Evolutionary conservation across 2,888 invertebrate species (phyloP), one percentile per base, ranked within the genome.

Genomic region (Hyposoter didymator): DNA sequence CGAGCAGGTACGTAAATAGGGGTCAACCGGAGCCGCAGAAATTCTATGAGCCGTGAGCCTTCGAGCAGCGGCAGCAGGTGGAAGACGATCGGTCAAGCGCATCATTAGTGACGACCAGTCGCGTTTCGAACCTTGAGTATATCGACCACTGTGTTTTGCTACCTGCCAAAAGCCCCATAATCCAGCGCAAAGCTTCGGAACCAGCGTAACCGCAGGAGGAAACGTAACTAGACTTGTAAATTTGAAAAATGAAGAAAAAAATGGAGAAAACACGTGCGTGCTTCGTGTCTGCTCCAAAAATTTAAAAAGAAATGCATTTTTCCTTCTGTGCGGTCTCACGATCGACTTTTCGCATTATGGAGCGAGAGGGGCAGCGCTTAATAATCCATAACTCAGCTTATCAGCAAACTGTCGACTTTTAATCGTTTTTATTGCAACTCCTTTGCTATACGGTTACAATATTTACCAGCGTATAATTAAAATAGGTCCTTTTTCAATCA

Each of bases 21-120:
- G 72, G 52, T 80, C 80, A 80, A 74, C 45, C 14, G 59, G 5
- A 47, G 47, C 49, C 35, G 64, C n/a, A 43, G 4, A 67, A 80
- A 64, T 43, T 43, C 45, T 69, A 69, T 35, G 47, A 69, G 80
- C 59, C 39, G 49, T 73, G 69, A 64, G 72, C 72, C 66, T 45
- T 49, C 12, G 22, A 79, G 79, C 84, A 75, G 84, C 70, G 79
- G 84, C 17, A 79, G 79, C 84, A 80, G 84, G 84, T 84, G 84
- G 64, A 76, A 45, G 75, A 80, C 55, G 79, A 80, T 84, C 84
- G 84, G 84, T 84, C 84, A 84, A 84, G 84, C 80, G 79, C 79
- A 75, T 84, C 84, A 79, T 75, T 79, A 75, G 75, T 73, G 79
- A 70, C 75, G 79, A 84, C 79, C 84, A 80, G 84, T 84, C 84